A percentile compares a stretch with the other conserved stretches of the same genome.
phyloP scores from a whole-genome alignment of 2,113 vertebrate species.

The Lichenostomus cassidix region DNA sequence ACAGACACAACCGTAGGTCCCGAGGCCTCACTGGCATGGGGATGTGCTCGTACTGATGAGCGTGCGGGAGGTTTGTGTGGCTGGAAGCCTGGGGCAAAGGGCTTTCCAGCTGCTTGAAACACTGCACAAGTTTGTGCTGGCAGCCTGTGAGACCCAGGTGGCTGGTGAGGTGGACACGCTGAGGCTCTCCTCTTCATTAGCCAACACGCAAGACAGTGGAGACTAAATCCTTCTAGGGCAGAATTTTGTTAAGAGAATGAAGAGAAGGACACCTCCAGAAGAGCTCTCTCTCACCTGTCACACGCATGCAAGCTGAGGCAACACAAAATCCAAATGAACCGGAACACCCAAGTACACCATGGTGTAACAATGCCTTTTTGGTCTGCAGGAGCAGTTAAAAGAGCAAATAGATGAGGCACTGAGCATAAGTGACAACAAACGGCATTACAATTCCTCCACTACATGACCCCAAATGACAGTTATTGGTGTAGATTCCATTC shows the following conservation, averaged over 20 bases:
- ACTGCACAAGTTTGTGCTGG: rapidly evolving
- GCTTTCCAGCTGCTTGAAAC: neutral
- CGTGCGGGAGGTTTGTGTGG: rapidly evolving
- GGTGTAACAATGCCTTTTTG: rapidly evolving
- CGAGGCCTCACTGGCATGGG: rapidly evolving
- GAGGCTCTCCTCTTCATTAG: neutral
- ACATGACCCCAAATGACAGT: neutral
- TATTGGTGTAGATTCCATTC: neutral
- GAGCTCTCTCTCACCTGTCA: neutral
- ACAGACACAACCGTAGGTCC: neutral
- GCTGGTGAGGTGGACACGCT: neutral
- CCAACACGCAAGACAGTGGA: neutral
- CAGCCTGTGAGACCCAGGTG: rapidly evolving
- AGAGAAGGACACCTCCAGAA: neutral
- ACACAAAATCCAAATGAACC: neutral
- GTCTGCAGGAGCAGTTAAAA: neutral
- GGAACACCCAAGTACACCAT: rapidly evolving
- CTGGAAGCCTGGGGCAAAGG: neutral
- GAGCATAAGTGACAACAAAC: neutral
- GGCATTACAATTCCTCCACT: neutral
- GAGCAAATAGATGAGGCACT: neutral
- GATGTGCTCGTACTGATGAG: rapidly evolving
- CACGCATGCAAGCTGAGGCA: rapidly evolving
- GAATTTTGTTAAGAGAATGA: neutral
- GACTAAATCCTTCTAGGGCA: neutral